phyloP scores from a whole-genome alignment of 2,113 vertebrate genomes.

The Theropithecus gelada region DNA sequence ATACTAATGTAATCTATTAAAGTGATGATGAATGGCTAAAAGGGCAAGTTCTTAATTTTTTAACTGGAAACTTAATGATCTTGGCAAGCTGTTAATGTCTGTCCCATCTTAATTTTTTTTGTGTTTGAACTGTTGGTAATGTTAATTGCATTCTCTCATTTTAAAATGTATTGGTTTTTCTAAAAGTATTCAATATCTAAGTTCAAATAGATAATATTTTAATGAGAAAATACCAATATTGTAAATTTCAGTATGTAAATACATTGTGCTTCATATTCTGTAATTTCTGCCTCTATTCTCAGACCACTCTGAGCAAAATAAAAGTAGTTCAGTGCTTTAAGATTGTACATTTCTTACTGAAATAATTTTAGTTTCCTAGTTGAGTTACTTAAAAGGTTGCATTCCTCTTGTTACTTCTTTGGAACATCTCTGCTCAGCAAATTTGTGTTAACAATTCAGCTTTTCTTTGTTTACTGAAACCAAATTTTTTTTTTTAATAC shows the following conservation, averaged over 20 bases:
- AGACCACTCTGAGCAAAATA: constrained; percentile 89
- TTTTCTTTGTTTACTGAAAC: constrained; percentile 40
- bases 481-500: background rate
- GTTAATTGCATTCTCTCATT: constrained; percentile 76
- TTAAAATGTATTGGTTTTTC: constrained; percentile 76
- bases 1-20: constrained; percentile 57
- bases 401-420: constrained; percentile 1
- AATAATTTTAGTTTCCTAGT: constrained; percentile 33
- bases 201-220: constrained; percentile 61
- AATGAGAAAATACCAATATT: constrained; percentile 75
- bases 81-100: constrained; percentile 74
- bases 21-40: constrained; percentile 55
- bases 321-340: constrained; percentile 50
- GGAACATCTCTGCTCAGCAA: background rate
- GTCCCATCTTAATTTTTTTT: constrained; percentile 76
- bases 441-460: constrained; percentile 10
- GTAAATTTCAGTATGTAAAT: constrained; percentile 84
- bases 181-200: constrained; percentile 56
- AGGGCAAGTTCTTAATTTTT: constrained; percentile 54
- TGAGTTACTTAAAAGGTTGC: background rate
- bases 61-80: constrained; percentile 70
- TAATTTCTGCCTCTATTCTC: constrained; percentile 83
- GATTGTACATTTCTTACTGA: constrained; percentile 40
- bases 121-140: constrained; percentile 78
- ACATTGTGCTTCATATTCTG: constrained; percentile 82